These are phyloP conservation scores for Coryphaenoides rupestris DNA, from an alignment of 2,113 vertebrate species.

Conservation along the genomic window DNA sequence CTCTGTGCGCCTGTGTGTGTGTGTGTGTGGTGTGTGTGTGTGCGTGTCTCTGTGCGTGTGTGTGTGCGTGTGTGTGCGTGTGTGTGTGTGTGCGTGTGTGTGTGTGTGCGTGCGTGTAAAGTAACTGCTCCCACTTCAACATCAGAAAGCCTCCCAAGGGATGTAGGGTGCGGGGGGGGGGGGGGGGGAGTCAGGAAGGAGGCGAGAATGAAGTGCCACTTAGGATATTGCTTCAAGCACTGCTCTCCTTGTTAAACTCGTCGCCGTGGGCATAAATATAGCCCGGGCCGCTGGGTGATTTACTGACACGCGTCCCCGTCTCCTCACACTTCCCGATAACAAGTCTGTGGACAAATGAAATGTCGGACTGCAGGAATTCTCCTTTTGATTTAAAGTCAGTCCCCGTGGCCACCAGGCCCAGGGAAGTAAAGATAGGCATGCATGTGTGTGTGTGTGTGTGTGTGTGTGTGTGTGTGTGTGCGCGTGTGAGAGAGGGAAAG, in stretches of 20 bases:
- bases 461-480: conserved; percentile 22
- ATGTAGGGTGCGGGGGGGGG: conserved; percentile 23
- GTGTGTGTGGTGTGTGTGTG: too few relatives aligned
- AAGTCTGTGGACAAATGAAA: conserved; percentile 66
- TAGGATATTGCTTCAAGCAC: conserved; percentile 70
- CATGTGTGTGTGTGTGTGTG: background rate
- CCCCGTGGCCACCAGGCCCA: conserved; percentile 45
- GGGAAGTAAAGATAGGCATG: background rate
- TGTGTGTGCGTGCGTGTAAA: conserved; percentile 27
- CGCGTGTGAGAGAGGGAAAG: conserved; percentile 11
- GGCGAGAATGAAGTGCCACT: conserved; percentile 70
- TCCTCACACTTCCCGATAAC: conserved; percentile 55
- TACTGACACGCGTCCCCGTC: conserved; percentile 61
- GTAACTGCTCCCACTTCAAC: conserved; percentile 53
- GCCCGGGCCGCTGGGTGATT: conserved; percentile 60
- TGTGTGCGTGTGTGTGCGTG: conserved; percentile 32
- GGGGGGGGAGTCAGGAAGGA: conserved; percentile 37
- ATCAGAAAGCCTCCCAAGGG: conserved; percentile 54
- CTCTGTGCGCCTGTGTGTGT: conserved; percentile 23
- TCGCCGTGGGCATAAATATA: conserved; percentile 64
- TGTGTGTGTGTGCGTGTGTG: conserved; percentile 29
- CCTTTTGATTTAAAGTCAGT: conserved; percentile 60
- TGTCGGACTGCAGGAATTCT: conserved; percentile 57
- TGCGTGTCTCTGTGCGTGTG: conserved; percentile 31
- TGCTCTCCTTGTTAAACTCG: conserved; percentile 64